These are phyloP conservation scores for Anoplolepis gracilipes DNA, from an alignment of 1,140 invertebrate species.

Conservation along the genomic window DNA sequence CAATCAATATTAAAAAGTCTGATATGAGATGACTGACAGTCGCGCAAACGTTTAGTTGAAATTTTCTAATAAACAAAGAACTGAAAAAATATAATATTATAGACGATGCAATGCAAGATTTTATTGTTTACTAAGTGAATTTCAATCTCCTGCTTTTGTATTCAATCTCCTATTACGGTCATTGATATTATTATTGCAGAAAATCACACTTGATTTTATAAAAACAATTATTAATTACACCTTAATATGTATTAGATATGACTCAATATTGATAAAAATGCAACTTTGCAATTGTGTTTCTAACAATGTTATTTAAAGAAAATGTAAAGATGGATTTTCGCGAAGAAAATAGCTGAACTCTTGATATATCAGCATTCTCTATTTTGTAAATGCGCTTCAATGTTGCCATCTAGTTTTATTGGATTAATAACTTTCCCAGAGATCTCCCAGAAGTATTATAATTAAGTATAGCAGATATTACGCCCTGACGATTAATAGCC, in stretches of 20 bases:
- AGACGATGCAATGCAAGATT: background rate
- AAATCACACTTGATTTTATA: too few species aligned
- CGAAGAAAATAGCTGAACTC: background rate
- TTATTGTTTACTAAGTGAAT: background rate
- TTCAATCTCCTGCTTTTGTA: too few species aligned
- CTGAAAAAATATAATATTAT: background rate
- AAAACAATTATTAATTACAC: too few species aligned
- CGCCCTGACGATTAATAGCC: constrained; percentile 11
- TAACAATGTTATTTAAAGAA: background rate
- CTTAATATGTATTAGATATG: too few species aligned
- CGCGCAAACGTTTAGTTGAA: background rate
- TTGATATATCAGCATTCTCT: background rate
- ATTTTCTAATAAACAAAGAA: background rate
- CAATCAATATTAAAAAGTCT: constrained; percentile 36
- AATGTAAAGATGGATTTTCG: background rate
- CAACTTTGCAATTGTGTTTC: background rate
- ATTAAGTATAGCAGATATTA: constrained; percentile 6
- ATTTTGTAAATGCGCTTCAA: background rate
- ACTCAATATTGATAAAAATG: background rate
- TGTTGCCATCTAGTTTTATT: background rate
- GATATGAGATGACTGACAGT: background rate
- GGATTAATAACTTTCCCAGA: constrained; percentile 30
- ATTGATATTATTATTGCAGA: too few species aligned
- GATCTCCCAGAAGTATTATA: background rate
- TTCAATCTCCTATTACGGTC: too few species aligned